Evolutionary conservation across 2,113 vertebrate genomes (phyloP), one percentile per base, ranked within the genome.

Genomic region (Calyptomena viridis): DNA sequence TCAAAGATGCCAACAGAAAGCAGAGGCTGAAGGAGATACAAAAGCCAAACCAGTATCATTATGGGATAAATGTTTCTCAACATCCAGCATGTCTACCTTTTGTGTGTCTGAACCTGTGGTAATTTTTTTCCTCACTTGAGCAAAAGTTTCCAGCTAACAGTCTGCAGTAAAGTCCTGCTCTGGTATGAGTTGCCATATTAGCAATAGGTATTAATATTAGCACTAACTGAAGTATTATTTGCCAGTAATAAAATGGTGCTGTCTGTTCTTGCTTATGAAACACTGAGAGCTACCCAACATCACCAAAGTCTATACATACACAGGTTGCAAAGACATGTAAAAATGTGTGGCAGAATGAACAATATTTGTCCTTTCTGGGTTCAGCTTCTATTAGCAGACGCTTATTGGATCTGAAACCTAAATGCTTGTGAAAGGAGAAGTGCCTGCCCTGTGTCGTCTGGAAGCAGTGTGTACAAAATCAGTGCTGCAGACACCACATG

Each of bases 241-340:
- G 16, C 24, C 40, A 37, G 55, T 53, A 81, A 86, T 39, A 96
- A 77, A 86, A 91, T 71, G 78, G 9, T 27, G 73, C 71, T 83
- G 39, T 8, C 14, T 55, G 8, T 23, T 78, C 37, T 82, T 3
- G 0, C n/a, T 62, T 50, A 66, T 33, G 33, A 63, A 94, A 55
- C 12, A 28, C 55, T 28, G 47, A 53, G 33, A 30, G 7, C 53
- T 66, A 18, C 12, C n/a, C 81, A 20, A 21, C 40, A 19, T 27
- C 33, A 55, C 55, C 40, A 72, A 87, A 85, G 87, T 33, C 39
- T 35, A 9, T 23, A 55, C 6, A 5, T 71, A 37, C 7, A 2
- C 56, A 16, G 20, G 66, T 42, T 83, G 71, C 52, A 89, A 87
- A 85, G 18, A 44, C 25, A 12, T 10, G 14, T 13, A 17, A 77